Percentiles rank a stretch among this genome's conserved stretches.
phyloP scores from a whole-genome alignment of 2,113 vertebrate species.

The Columba janthina region DNA sequence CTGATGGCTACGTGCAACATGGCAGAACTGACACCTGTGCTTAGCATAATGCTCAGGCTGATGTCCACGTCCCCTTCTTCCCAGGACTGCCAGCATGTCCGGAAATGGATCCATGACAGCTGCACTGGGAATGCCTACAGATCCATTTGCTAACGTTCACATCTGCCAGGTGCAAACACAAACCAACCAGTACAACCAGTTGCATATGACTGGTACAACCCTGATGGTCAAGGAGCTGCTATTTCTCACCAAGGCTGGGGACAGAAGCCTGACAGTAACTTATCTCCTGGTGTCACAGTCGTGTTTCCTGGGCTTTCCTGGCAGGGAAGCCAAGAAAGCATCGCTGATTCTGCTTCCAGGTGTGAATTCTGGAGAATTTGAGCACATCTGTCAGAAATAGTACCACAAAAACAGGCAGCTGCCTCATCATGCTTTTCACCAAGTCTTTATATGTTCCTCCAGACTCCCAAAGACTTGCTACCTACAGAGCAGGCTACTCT shows the following conservation, averaged over 20 bases:
- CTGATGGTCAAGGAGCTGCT: not conserved
- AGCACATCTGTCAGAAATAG: not conserved
- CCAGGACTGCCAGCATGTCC: not conserved
- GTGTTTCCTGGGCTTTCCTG: not conserved
- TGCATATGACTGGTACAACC: not conserved
- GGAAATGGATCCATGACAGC: not conserved
- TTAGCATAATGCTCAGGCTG: not conserved
- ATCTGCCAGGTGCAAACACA: not conserved
- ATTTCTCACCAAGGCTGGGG: not conserved
- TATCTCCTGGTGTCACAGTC: not conserved
- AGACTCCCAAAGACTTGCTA: not conserved
- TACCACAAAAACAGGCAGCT: not conserved
- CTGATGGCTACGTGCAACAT: accelerated
- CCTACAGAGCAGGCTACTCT: not conserved
- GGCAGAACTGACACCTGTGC: not conserved
- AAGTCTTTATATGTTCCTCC: not conserved
- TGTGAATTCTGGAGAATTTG: not conserved
- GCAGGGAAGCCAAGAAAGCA: not conserved
- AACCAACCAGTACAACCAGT: not conserved
- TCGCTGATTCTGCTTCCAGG: not conserved
- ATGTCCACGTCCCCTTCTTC: not conserved
- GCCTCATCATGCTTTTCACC: not conserved
- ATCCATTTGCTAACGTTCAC: not conserved
- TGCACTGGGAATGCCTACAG: not conserved
- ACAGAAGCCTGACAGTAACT: not conserved